Conservation (phyloP, 2,113 vertebrate genomes). For the Morone saxatilis region DNA sequence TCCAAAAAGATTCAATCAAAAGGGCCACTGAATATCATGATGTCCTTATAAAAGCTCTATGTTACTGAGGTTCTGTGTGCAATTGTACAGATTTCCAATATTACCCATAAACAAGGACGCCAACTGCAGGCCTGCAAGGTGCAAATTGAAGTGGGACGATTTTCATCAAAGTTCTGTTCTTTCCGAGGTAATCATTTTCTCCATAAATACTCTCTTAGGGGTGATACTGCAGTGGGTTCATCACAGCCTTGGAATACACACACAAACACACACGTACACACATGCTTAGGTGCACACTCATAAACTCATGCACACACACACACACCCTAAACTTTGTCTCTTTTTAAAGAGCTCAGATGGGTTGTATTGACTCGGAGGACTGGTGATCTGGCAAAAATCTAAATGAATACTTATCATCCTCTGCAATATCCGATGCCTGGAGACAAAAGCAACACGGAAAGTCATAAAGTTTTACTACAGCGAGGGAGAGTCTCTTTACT, state of each 20-base stretch:
- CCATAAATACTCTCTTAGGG: slow-evolving; percentile 76
- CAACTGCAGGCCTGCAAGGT: slow-evolving; percentile 54
- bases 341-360: slow-evolving; percentile 79
- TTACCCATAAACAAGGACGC: slow-evolving; percentile 68
- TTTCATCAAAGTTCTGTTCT: slow-evolving; percentile 80
- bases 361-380: slow-evolving; percentile 75
- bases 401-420: slow-evolving; percentile 78
- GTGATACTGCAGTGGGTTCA: slow-evolving; percentile 68
- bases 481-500: slow-evolving; percentile 80
- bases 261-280: slow-evolving; percentile 23
- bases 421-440: slow-evolving; percentile 78
- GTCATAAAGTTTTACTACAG: slow-evolving; percentile 82
- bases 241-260: slow-evolving; percentile 61
- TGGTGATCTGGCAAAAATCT: slow-evolving; percentile 80
- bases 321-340: slow-evolving; percentile 45
- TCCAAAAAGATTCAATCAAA: slow-evolving; percentile 36
- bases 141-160: slow-evolving; percentile 75
- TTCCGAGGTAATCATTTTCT: slow-evolving; percentile 79
- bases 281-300: slow-evolving; percentile 22
- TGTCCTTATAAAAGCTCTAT: slow-evolving; percentile 51
- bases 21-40: slow-evolving; percentile 24
- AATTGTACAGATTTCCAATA: slow-evolving; percentile 70
- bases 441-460: slow-evolving; percentile 79
- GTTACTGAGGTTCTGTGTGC: slow-evolving; percentile 35
- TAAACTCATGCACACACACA: slow-evolving; percentile 18